Base-by-base conservation (phyloP, 1,140 invertebrate genomes). In the Druon quercuslanigerum region DNA sequence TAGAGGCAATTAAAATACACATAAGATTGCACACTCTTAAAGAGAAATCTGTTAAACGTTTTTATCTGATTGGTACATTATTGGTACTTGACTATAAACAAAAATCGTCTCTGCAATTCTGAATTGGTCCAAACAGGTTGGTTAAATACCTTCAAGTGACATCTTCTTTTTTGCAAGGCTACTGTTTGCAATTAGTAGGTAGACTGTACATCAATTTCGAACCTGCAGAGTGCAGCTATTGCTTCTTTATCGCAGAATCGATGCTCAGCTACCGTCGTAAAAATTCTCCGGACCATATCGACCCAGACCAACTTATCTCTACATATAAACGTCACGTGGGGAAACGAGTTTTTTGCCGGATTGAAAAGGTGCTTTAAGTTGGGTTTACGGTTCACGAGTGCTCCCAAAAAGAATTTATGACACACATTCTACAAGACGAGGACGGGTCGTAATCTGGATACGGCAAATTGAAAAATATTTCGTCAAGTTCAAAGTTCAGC, bases 331-430 rank as follows among this genome's bases (percentile, higher is more conserved):
- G 60, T 66, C 60, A 66, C 25, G 33, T 8, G 16, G 60, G 25
- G 13, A 40, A 66, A 66, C 60, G 60, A 66, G 60, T 66, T 66
- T 66, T 66, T 66, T 33, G 60, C 40, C 14, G 33, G 60, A 14
- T 40, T 13, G 14, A 66, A 66, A 40, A 66, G 60, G 60, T 66
- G 60, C 25, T 33, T 33, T 33, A 33, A 33, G 25, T 40, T 9
- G 60, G n/a, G 60, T 66, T 66, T 66, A 46, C 33, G 60, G 25
- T 40, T 33, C 14, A 66, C 16, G 33, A 16, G 14, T 16, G 12
- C 25, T 8, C 14, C 40, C 20, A 66, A 25, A 66, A 66, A 66
- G 60, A 66, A 66, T 66, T 66, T 66, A 66, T 66, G 60, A 66
- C 33, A 66, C 60, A 40, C 13, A 40, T 66, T 12, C 25, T 16